phyloP scores from a whole-genome alignment of 2,888 invertebrate species.

The Rhabditoides inermis region DNA sequence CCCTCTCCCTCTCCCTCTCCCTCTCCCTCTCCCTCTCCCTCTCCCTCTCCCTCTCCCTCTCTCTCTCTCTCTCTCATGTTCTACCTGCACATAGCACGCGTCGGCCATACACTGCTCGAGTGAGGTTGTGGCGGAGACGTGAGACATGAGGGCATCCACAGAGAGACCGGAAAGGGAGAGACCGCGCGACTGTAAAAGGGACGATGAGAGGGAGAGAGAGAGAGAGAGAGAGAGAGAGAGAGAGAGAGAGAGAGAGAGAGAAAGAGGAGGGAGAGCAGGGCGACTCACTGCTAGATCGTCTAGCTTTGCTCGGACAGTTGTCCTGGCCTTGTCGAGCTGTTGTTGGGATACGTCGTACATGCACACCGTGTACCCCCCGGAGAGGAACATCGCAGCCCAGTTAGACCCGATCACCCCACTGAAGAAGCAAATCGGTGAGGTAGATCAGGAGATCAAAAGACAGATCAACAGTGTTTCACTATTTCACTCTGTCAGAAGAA shows the following conservation, averaged over 20 bases:
- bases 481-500: background rate
- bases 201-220: too few relatives aligned
- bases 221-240: slow-evolving; percentile 58
- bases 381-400: slow-evolving; percentile 92
- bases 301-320: slow-evolving; percentile 17
- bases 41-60: background rate
- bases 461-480: background rate
- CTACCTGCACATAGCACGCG: slow-evolving; percentile 27
- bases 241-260: background rate
- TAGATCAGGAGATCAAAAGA: too few relatives aligned
- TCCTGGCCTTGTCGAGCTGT: slow-evolving; percentile 11
- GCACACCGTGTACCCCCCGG: slow-evolving; percentile 77
- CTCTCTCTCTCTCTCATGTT: background rate
- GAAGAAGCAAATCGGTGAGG: too few relatives aligned
- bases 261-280: slow-evolving; percentile 20
- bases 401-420: slow-evolving; percentile 91
- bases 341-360: slow-evolving; percentile 65
- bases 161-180: slow-evolving; percentile 55
- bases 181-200: background rate
- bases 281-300: slow-evolving; percentile 16
- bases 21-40: background rate
- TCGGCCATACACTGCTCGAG: slow-evolving; percentile 18
- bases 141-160: slow-evolving; percentile 31
- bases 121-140: slow-evolving; percentile 14
- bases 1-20: too few relatives aligned